Base-by-base conservation (phyloP, 2,888 invertebrate genomes). In the Adelognathus sp. region DNA sequence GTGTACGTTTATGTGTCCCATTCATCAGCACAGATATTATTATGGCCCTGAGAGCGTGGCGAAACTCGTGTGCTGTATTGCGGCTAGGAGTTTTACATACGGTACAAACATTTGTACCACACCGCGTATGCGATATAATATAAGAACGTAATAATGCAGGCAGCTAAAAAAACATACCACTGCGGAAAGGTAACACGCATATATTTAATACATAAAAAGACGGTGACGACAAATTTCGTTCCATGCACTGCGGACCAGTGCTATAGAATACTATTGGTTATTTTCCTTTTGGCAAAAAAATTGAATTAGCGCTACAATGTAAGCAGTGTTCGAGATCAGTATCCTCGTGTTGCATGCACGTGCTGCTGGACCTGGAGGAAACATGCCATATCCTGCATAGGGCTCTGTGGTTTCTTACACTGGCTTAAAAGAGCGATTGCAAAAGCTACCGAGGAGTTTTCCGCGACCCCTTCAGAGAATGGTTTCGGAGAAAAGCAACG, bases 11-110 rank as follows among this genome's bases (percentile, higher is more conserved):
- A 90, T 90, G 90, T 88, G 87, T 88, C 89, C 88, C 90, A 89
- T 90, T 90, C 90, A 90, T 90, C 90, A 90, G 88, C 87, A 87
- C 88, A 88, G 90, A 90, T 90, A 90, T 90, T 90, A 90, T 90
- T 90, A 88, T 87, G 84, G 87, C 86, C 85, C 85, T 84, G 85
- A 77, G 79, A 88, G 83, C 88, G 84, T 84, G 61, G 69, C 74
- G 50, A 52, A 50, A 54, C 86, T 85, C 86, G 86, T 63, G 58
- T 70, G 63, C 18, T 50, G 67, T 79, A 86, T 83, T 86, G 83
- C 84, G 84, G 86, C 88, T 87, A 88, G 87, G 85, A 88, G 87
- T 88, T 89, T 90, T 90, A 88, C 88, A 89, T 89, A 88, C 87
- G 87, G 54, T 87, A 89, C 86, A 81, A 86, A 87, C 87, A 90